Base-by-base conservation (phyloP, 2,113 vertebrate genomes). In the Recurvirostra avosetta region DNA sequence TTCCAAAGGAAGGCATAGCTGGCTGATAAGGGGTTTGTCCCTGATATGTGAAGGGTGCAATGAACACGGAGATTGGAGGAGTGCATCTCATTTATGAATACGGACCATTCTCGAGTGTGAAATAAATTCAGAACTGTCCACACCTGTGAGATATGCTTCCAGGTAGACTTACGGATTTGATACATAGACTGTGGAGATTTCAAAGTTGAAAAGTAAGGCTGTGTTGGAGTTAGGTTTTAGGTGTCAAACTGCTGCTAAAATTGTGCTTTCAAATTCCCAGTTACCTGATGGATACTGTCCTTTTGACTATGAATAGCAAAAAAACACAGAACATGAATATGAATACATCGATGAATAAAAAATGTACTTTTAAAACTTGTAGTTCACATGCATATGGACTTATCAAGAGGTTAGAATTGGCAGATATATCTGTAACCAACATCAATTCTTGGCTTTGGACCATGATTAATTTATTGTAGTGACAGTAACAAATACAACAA, bases 291-390 rank as follows among this genome's bases (percentile, higher is more conserved):
- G 32, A 55, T 25, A 79, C 7, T 67, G 15, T 36, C 25, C 11
- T 75, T 79, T 59, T 18, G 4, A 49, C 58, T 49, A 40, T 17
- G 12, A 86, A 59, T 45, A 11, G 8, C 1, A 84, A 84, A 75
- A 89, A 26, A 5, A 0, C 3, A 61, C 6, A 77, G 8, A 92
- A 43, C 10, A 11, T 5, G 1, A 45, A 45, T 11, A 74, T 40
- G 17, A 58, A 77, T 71, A 32, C 3, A 59, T 29, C 5, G 38
- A 8, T 34, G 6, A 52, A 70, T 43, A 41, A 62, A 83, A 73
- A 38, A 17, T 5, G 3, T 40, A 2, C 15, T 50, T 86, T 45
- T 12, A 43, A 76, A 41, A n/a, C 13, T 67, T 49, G 15, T 29
- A 66, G 12, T 73, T 87, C 25, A 36, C 3, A 25, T 25, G 4